Conservation (phyloP, 1,140 invertebrate genomes). For the Parasteatoda tepidariorum region DNA sequence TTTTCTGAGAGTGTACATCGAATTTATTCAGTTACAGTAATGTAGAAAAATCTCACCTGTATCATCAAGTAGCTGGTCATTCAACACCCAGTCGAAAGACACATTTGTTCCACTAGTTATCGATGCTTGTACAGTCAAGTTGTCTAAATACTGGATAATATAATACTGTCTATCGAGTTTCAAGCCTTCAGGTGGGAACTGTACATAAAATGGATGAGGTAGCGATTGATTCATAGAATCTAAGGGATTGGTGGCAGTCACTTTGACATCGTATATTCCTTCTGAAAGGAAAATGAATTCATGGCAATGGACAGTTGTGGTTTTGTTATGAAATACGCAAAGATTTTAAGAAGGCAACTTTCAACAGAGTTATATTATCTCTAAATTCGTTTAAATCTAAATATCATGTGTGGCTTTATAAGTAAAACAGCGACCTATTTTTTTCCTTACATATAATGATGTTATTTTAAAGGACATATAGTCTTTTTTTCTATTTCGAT, state of each 20-base stretch:
- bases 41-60: too few species aligned
- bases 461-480: too few species aligned
- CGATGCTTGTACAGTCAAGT: conserved; percentile 16
- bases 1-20: too few species aligned
- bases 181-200: conserved; percentile 36
- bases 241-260: conserved; percentile 45
- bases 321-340: too few species aligned
- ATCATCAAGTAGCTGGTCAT: background rate
- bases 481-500: too few species aligned
- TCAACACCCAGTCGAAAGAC: conserved; percentile 42
- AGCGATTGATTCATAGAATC: conserved; percentile 20
- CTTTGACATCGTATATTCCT: conserved; percentile 23
- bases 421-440: background rate
- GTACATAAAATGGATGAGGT: conserved; percentile 36
- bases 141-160: conserved; percentile 5
- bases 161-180: conserved; percentile 33
- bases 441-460: too few species aligned
- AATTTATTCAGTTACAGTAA: too few species aligned
- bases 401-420: background rate
- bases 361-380: too few species aligned
- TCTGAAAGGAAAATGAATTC: conserved; percentile 27
- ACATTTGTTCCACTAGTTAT: conserved; percentile 43
- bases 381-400: too few species aligned
- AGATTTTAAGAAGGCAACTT: too few species aligned
- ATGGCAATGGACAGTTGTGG: too few species aligned